These are phyloP conservation scores for Crotophaga sulcirostris DNA, from an alignment of 2,113 vertebrate genomes.

Conservation along the genomic window DNA sequence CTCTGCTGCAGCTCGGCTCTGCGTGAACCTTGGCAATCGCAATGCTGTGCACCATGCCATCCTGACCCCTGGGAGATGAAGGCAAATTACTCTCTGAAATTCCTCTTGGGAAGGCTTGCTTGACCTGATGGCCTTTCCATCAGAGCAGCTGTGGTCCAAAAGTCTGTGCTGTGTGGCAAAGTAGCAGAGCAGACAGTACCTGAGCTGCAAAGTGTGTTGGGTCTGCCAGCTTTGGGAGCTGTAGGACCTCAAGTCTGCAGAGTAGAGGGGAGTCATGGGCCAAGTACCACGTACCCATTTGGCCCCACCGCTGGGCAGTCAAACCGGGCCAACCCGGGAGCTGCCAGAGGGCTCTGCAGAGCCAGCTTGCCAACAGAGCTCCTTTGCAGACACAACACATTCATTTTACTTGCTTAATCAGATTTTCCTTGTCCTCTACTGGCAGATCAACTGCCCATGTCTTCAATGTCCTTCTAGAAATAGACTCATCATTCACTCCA, in stretches of 20 bases:
- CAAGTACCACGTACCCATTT: accelerated
- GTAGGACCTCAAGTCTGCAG: neutral
- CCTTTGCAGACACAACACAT: neutral
- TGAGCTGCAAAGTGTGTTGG: neutral
- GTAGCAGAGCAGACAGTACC: neutral
- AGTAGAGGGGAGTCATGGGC: neutral
- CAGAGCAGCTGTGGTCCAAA: accelerated
- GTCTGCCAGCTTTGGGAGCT: neutral
- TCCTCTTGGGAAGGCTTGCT: neutral
- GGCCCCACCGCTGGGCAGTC: neutral
- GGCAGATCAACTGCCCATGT: neutral
- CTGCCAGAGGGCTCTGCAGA: neutral
- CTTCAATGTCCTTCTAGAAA: neutral
- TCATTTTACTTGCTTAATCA: neutral
- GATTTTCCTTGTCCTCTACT: neutral
- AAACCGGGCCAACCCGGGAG: accelerated
- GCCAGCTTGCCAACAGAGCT: neutral
- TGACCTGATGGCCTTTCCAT: neutral
- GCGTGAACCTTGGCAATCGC: neutral
- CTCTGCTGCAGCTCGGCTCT: neutral
- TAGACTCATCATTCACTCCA: neutral
- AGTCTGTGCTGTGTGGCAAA: neutral
- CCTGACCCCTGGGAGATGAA: neutral
- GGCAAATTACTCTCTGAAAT: neutral
- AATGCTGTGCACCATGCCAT: accelerated